Evolutionary conservation across 2,113 vertebrate species (phyloP).

Genomic region (Nematolebias whitei): DNA sequence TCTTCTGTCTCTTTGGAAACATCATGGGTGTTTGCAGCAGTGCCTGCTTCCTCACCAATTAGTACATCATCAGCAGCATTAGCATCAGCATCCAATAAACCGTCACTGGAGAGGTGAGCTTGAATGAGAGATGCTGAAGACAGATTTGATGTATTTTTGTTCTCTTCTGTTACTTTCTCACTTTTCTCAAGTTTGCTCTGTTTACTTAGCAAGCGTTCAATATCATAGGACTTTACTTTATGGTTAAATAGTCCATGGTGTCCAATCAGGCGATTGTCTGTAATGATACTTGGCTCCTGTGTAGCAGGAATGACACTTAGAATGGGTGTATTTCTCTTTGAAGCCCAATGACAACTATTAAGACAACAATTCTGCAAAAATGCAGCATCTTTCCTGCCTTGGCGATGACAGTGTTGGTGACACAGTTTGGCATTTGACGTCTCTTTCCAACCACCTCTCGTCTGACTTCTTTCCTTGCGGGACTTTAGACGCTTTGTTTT

Average conservation of each 20-base stretch:
- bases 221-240: slow-evolving; percentile 81
- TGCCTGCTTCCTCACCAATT: slow-evolving; percentile 4
- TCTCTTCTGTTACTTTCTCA: slow-evolving; percentile 14
- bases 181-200: slow-evolving; percentile 40
- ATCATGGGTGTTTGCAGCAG: slow-evolving; percentile 5
- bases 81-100: slow-evolving; percentile 8
- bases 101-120: slow-evolving; percentile 8
- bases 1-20: slow-evolving; percentile 13
- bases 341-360: slow-evolving; percentile 19
- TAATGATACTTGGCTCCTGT: slow-evolving; percentile 78
- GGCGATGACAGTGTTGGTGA: slow-evolving; percentile 14
- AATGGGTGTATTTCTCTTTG: slow-evolving; percentile 37
- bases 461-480: slow-evolving; percentile 73
- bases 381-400: slow-evolving; percentile 33
- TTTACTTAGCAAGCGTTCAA: slow-evolving; percentile 75
- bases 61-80: slow-evolving; percentile 8
- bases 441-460: slow-evolving; percentile 37
- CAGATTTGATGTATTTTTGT: background rate
- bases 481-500: slow-evolving; percentile 78
- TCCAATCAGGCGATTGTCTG: slow-evolving; percentile 76
- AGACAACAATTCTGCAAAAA: slow-evolving; percentile 32
- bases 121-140: slow-evolving; percentile 7
- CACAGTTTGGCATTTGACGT: slow-evolving; percentile 26
- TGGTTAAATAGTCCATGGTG: slow-evolving; percentile 82
- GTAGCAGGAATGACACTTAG: slow-evolving; percentile 25